phyloP scores from a whole-genome alignment of 2,888 invertebrate genomes.

The Ormyrus thymus region DNA sequence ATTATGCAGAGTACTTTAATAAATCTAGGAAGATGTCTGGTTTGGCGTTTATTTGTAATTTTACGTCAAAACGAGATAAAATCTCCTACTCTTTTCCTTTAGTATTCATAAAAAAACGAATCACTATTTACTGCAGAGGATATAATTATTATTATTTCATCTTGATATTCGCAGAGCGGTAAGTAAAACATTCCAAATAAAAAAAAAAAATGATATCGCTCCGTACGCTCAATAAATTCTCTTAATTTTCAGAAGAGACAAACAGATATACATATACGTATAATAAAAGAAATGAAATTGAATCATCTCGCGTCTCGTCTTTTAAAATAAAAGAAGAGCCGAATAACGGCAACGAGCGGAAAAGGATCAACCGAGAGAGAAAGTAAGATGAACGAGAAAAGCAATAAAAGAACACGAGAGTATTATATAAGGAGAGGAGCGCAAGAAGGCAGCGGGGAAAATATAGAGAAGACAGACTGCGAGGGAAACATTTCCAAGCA shows the following conservation, averaged over 20 bases:
- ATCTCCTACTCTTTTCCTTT: no score
- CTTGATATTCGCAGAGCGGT: no score
- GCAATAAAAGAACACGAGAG: constrained; percentile 33
- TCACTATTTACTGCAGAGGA: no score
- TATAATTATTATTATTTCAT: no score
- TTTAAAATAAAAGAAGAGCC: neutral
- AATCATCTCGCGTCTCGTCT: neutral
- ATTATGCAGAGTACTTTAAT: no score
- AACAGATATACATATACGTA: neutral
- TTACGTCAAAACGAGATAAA: no score
- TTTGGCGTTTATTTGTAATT: no score
- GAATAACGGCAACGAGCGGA: neutral
- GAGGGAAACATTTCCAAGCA: neutral
- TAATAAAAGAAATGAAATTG: neutral
- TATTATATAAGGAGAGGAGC: neutral
- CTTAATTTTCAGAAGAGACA: neutral
- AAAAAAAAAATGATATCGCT: no score
- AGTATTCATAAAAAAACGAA: no score
- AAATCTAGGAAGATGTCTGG: no score
- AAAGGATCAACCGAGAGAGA: neutral
- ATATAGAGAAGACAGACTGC: neutral
- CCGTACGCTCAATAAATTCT: neutral
- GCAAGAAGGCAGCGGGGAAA: constrained; percentile 30
- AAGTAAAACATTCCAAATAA: no score
- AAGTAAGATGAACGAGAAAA: constrained; percentile 34